Percentiles rank a stretch among this genome's conserved stretches.
Conservation (phyloP, 2,113 vertebrate species). For the Paracanthobrama guichenoti region DNA sequence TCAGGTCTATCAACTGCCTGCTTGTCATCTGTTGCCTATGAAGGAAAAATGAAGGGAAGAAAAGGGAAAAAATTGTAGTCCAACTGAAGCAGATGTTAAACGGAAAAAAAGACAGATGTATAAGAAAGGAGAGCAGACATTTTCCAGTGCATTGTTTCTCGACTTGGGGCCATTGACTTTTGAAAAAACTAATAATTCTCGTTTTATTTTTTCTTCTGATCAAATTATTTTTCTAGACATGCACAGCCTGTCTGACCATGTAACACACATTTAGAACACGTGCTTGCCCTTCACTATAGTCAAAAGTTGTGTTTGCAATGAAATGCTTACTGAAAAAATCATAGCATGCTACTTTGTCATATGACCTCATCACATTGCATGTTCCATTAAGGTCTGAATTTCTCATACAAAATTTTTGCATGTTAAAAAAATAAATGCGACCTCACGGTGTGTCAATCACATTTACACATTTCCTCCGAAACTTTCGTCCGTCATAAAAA, state of each 20-base stretch:
- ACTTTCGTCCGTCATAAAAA: no score
- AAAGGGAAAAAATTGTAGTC: constrained; percentile 34
- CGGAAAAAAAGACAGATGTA: constrained; percentile 38
- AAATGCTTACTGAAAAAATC: neutral
- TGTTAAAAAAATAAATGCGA: no score
- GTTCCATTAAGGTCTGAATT: no score
- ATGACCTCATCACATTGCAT: no score
- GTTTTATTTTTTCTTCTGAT: neutral
- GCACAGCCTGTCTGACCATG: neutral
- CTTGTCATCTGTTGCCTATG: constrained; percentile 48
- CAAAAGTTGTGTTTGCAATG: neutral
- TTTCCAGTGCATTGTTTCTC: neutral
- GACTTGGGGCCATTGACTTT: neutral
- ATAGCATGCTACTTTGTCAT: no score
- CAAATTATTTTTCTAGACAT: neutral
- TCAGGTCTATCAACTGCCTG: constrained; percentile 45
- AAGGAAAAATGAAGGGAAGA: constrained; percentile 24
- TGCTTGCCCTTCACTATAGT: neutral
- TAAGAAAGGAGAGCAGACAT: constrained; percentile 7
- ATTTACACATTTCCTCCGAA: no score
- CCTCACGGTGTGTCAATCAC: no score
- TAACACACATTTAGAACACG: neutral
- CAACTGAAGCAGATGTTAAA: constrained; percentile 50
- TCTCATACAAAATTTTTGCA: no score
- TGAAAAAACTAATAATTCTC: no score